Base-by-base conservation (phyloP, 2,888 invertebrate species). In the Apomyelois bistriatella region DNA sequence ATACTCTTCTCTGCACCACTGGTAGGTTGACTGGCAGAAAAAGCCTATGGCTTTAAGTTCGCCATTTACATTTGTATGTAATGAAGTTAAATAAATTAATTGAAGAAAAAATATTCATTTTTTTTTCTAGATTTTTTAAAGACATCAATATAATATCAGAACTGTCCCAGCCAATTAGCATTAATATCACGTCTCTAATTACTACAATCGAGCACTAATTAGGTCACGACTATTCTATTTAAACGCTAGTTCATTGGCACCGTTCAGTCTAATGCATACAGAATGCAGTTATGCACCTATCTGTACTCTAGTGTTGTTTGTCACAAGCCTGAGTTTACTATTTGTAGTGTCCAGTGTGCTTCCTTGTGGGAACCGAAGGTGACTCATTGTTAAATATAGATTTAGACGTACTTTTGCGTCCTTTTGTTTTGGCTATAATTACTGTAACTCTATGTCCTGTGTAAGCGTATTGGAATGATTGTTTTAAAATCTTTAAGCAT, bases 221-320 rank as follows among this genome's bases (percentile, higher is more conserved):
- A 32, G 46, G 46, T 46, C 46, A 46, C 46, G 46, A 46, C 46
- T 46, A 32, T 46, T 46, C 46, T 46, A 46, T 46, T 46, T 46
- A 10, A 32, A 46, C 16, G 5, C 46, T 32, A 15, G 46, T 46
- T 43, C 46, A 46, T 46, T 46, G 46, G 46, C 46, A 46, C 46
- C 46, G 6, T 9, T n/a, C 41, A 30, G 46, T 46, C 46, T 46
- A 10, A 16, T n/a, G 46, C 46, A 46, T 46, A 16, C 46, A 28
- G 32, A 46, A 32, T 12, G 32, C 30, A 46, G 15, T 15, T 32
- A 0, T 9, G 9, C 16, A 46, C 16, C 13, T 46, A 10, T 46
- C 32, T 46, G 32, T 32, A 40, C 10, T 13, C 16, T 15, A 40
- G 32, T 9, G 17, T 9, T 9, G 40, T 16, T 40, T 16, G 15